A percentile compares a stretch with the other conserved stretches of the same genome.
phyloP scores from a whole-genome alignment of 2,888 invertebrate genomes.

The Ormia ochracea region DNA sequence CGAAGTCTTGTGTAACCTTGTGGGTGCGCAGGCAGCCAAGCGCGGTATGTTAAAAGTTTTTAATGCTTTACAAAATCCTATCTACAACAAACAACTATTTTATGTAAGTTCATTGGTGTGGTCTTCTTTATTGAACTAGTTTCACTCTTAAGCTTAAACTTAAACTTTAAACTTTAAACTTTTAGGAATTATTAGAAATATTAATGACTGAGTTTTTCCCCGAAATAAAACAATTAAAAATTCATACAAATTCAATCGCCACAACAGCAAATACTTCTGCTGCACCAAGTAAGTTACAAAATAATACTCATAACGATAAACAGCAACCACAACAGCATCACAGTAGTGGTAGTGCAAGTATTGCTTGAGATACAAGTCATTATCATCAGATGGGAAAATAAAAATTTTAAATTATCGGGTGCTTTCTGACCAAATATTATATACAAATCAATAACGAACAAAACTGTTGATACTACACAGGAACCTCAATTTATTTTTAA shows the following conservation, averaged over 20 bases:
- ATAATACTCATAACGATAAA: constrained; percentile 51
- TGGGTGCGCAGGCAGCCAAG: constrained; percentile 90
- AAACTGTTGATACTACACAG: background rate
- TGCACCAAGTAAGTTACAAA: constrained; percentile 44
- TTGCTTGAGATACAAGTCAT: constrained; percentile 9
- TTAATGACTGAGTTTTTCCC: constrained; percentile 84
- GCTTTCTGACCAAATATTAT: constrained; percentile 38
- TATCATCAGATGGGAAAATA: constrained; percentile 51
- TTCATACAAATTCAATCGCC: constrained; percentile 53
- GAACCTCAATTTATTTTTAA: background rate
- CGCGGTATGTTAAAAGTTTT: constrained; percentile 91
- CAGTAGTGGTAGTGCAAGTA: background rate
- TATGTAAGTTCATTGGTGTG: constrained; percentile 82
- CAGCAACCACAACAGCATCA: constrained; percentile 34
- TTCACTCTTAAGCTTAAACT: background rate
- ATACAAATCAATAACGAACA: constrained; percentile 2
- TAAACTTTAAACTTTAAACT: too few species aligned
- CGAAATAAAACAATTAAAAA: constrained; percentile 80
- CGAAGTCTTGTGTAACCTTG: constrained; percentile 88
- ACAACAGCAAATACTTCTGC: constrained; percentile 32
- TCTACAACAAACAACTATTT: constrained; percentile 92
- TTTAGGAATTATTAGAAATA: constrained; percentile 83
- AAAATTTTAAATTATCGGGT: constrained; percentile 28
- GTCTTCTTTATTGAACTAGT: background rate
- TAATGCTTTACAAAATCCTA: constrained; percentile 88